Conservation (phyloP, 2,888 invertebrate species). For the Holacanthella duospinosa region DNA sequence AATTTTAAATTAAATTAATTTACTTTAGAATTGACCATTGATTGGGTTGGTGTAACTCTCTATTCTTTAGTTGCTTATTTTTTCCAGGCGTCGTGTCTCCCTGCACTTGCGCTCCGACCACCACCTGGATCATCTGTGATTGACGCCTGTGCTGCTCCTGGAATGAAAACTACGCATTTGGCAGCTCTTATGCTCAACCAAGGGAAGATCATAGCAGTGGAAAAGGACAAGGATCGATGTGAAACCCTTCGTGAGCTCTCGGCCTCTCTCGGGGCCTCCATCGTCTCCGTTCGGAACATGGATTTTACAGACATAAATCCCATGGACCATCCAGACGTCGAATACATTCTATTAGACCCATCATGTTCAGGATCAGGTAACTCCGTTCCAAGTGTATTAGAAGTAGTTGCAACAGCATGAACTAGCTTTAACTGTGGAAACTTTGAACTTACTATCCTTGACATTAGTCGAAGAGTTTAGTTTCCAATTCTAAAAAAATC, state of each 20-base stretch:
- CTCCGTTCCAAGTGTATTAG: no score
- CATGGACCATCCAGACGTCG: constrained; percentile 56
- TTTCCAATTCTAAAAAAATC: not conserved
- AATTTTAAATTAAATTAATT: not conserved
- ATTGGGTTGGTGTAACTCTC: not conserved
- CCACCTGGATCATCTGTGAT: constrained; percentile 60
- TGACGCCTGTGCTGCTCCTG: constrained; percentile 97
- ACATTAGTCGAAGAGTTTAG: no score
- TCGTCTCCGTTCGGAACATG: constrained; percentile 54
- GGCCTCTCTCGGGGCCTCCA: constrained; percentile 53
- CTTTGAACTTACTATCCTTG: no score
- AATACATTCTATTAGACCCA: constrained; percentile 90
- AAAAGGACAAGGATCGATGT: constrained; percentile 58
- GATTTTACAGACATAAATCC: constrained; percentile 62
- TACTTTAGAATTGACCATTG: no score
- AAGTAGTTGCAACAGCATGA: no score
- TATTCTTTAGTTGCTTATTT: constrained; percentile 9
- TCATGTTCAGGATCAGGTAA: constrained; percentile 91
- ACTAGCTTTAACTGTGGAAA: no score
- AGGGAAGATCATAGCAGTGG: constrained; percentile 61
- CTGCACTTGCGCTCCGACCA: constrained; percentile 67
- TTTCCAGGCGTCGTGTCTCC: constrained; percentile 76
- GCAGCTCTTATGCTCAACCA: constrained; percentile 70
- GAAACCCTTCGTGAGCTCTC: constrained; percentile 55
- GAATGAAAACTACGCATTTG: constrained; percentile 87